phyloP scores from a whole-genome alignment of 1,140 invertebrate genomes.

The Conopomorpha cramerella region DNA sequence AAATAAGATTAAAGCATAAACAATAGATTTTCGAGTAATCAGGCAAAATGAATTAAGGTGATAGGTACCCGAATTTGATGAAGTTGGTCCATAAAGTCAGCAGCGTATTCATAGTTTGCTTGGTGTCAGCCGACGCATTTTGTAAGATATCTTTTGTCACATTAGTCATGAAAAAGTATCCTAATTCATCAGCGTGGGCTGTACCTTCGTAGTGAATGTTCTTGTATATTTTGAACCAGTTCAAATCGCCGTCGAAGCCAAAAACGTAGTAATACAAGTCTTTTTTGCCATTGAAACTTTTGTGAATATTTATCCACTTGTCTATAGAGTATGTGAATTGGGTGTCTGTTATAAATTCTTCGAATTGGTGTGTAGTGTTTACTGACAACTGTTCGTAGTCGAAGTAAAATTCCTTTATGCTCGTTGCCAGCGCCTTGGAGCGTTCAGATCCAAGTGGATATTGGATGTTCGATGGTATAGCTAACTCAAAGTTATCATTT shows the following conservation, averaged over 20 bases:
- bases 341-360: slow-evolving; percentile 13
- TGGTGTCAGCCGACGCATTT: slow-evolving; percentile 1
- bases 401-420: slow-evolving; percentile 14
- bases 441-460: slow-evolving; percentile 11
- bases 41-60: no score
- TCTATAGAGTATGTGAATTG: slow-evolving; percentile 9
- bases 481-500: slow-evolving; percentile 8
- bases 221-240: slow-evolving; percentile 10
- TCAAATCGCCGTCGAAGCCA: slow-evolving; percentile 13
- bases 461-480: slow-evolving; percentile 14
- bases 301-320: slow-evolving; percentile 9
- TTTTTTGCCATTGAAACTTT: slow-evolving; percentile 3
- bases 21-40: no score
- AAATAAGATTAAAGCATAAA: no score
- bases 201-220: slow-evolving; percentile 8
- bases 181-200: slow-evolving; percentile 14
- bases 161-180: slow-evolving; percentile 14
- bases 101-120: slow-evolving; percentile 2
- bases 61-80: slow-evolving; percentile 11
- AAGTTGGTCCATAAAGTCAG: slow-evolving; percentile 6
- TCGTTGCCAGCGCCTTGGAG: slow-evolving; percentile 8
- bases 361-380: slow-evolving; percentile 6
- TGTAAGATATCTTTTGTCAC: slow-evolving; percentile 5
- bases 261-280: slow-evolving; percentile 14
- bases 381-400: slow-evolving; percentile 5